Percentiles rank a stretch among this genome's conserved stretches.
These are phyloP conservation scores for Litoditis marina DNA, from an alignment of 2,888 invertebrate genomes.

Conservation along the genomic window DNA sequence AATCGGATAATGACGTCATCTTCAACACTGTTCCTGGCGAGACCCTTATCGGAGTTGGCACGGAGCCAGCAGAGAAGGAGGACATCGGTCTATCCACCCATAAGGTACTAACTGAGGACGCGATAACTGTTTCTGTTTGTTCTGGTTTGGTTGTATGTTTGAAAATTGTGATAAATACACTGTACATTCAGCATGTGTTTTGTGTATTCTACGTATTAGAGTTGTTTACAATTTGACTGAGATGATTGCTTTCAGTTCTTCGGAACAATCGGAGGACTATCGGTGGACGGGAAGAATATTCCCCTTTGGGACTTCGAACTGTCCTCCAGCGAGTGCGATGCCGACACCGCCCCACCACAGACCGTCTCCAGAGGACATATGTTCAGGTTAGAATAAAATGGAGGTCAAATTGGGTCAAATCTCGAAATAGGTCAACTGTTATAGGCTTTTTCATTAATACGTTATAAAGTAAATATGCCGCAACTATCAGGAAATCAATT, in stretches of 20 bases:
- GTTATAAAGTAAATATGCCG: too few species aligned
- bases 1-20: constrained; percentile 26
- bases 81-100: constrained; percentile 50
- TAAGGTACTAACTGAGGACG: too few species aligned
- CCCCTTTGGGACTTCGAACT: constrained; percentile 57
- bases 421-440: too few species aligned
- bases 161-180: too few species aligned
- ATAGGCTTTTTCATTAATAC: too few species aligned
- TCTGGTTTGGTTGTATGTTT: too few species aligned
- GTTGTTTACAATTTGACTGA: too few species aligned
- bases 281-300: constrained; percentile 31
- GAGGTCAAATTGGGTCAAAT: background rate
- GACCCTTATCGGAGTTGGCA: constrained; percentile 52
- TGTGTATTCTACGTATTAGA: too few species aligned
- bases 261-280: constrained; percentile 32
- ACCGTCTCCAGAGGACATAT: constrained; percentile 45
- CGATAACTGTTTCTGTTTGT: too few species aligned
- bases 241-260: too few species aligned
- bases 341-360: constrained; percentile 46
- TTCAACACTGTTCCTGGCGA: constrained; percentile 60
- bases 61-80: constrained; percentile 30
- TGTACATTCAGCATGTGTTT: too few species aligned
- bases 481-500: too few species aligned
- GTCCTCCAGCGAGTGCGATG: constrained; percentile 52
- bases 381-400: constrained; percentile 52